These are phyloP conservation scores for Sinopyrophorus schimmeli DNA, from an alignment of 2,888 invertebrate species.

Conservation along the genomic window DNA sequence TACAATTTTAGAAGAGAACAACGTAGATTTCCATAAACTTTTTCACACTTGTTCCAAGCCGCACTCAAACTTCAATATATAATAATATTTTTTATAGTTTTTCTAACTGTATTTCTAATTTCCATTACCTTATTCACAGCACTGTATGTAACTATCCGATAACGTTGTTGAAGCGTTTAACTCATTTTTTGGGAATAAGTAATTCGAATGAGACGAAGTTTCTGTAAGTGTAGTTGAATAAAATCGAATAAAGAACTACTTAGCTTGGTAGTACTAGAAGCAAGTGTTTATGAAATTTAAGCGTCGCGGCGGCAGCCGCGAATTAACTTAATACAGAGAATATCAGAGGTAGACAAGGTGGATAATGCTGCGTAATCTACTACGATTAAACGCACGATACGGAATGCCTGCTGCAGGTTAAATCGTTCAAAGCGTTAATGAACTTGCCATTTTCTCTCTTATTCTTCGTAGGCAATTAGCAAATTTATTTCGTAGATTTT, in stretches of 20 bases:
- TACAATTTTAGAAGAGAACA: no score
- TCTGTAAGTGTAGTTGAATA: not conserved
- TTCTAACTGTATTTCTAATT: no score
- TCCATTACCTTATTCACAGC: no score
- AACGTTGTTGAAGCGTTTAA: no score
- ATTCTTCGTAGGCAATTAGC: conserved; percentile 25
- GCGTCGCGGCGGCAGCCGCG: conserved; percentile 33
- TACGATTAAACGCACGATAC: conserved; percentile 41
- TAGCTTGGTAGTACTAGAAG: conserved; percentile 34
- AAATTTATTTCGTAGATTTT: conserved; percentile 21
- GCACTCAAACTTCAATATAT: no score
- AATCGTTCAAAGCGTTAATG: conserved; percentile 27
- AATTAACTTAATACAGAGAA: conserved; percentile 40
- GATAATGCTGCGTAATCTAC: conserved; percentile 42
- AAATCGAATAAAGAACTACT: conserved; percentile 5
- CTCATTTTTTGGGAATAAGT: no score
- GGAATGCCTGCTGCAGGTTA: conserved; percentile 23
- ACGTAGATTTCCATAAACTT: no score
- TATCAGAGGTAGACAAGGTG: conserved; percentile 47
- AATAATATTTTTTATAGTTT: no score
- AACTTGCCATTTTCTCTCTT: conserved; percentile 22
- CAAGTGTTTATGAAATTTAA: conserved; percentile 41
- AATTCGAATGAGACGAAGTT: no score
- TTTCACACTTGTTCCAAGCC: no score
- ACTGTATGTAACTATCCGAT: no score